These are phyloP conservation scores for Mus spretus DNA, from an alignment of 2,797 vertebrate genomes.

Conservation along the genomic window DNA sequence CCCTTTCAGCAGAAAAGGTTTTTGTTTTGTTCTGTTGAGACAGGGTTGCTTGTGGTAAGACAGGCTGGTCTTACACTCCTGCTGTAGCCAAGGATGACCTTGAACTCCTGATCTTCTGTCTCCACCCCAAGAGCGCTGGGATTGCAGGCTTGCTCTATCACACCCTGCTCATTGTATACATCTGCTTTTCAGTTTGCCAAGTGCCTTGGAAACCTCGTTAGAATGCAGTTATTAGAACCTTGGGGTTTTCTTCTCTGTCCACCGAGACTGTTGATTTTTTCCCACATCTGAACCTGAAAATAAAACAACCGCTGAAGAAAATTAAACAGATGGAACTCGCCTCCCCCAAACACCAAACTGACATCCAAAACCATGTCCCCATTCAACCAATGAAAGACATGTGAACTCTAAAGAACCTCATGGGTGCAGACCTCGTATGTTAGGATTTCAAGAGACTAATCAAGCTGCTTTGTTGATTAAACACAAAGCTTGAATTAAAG, in stretches of 20 bases:
- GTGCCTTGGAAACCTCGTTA: constrained; percentile 70
- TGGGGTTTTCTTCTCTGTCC: constrained; percentile 79
- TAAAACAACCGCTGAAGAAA: constrained; percentile 68
- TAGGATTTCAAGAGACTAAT: background rate
- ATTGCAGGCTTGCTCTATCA: background rate
- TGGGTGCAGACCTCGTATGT: background rate
- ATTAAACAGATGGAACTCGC: constrained; percentile 52
- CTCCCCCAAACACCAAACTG: constrained; percentile 21
- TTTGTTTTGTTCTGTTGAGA: background rate
- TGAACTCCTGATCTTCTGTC: background rate
- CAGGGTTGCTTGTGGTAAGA: background rate
- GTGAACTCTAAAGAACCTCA: constrained; percentile 8
- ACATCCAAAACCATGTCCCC: constrained; percentile 25
- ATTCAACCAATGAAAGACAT: background rate
- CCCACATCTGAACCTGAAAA: constrained; percentile 87
- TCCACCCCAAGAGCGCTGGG: background rate
- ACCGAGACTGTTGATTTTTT: constrained; percentile 77
- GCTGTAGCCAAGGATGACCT: background rate
- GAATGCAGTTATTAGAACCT: constrained; percentile 83
- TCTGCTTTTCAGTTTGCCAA: constrained; percentile 68
- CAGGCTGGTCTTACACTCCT: background rate
- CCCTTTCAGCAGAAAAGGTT: constrained; percentile 70
- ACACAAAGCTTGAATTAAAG: constrained; percentile 29
- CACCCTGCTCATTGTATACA: background rate
- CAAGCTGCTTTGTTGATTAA: constrained; percentile 51